Base-by-base conservation (phyloP, 2,113 vertebrate genomes). In the Rhagologus leucostigma region DNA sequence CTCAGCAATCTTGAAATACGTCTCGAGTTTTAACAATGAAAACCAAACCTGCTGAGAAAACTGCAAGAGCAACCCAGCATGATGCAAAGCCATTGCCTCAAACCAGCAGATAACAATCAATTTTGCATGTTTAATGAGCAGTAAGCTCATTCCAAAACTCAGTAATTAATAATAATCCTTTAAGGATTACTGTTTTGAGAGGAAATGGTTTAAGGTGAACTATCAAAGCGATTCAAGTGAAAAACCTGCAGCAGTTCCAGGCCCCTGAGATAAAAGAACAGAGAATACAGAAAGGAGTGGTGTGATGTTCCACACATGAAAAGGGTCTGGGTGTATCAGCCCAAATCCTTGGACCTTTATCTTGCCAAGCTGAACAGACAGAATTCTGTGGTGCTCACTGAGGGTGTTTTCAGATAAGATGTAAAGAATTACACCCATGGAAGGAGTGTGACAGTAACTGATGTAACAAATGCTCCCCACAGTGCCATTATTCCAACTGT, bases 281-380 rank as follows among this genome's bases (percentile, higher is more conserved):
- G 47, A 57, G 85, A 37, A 37, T 0, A 41, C 30, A 67, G 56
- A 13, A 33, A 53, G 64, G 41, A 59, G 30, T 5, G 37, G 84
- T 64, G 86, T 30, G 32, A 37, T 13, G 33, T 42, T 50, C 56
- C 80, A 41, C 47, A n/a, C 33, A 5, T 3, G 26, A 14, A 20
- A 50, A 50, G 13, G 30, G 13, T 24, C 77, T 63, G 57, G 21
- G 6, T 47, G 4, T 3, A 60, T 26, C 86, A 70, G 32, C 19
- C 32, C 47, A 84, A 35, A 87, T 27, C 93, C 87, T 35, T 41
- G n/a, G n/a, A 15, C 37, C 71, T 88, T 84, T 55, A 65, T 73
- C 95, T 88, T 17, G 35, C 89, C 91, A 18, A 64, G 83, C 27
- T 84, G 84, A 56, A 67, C 22, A 86, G 93, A 46, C 68, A 89